Evolutionary conservation across 1,140 invertebrate species (phyloP), one percentile per base, ranked within the genome.

Genomic region (Pseudomyrmex dendroicus): DNA sequence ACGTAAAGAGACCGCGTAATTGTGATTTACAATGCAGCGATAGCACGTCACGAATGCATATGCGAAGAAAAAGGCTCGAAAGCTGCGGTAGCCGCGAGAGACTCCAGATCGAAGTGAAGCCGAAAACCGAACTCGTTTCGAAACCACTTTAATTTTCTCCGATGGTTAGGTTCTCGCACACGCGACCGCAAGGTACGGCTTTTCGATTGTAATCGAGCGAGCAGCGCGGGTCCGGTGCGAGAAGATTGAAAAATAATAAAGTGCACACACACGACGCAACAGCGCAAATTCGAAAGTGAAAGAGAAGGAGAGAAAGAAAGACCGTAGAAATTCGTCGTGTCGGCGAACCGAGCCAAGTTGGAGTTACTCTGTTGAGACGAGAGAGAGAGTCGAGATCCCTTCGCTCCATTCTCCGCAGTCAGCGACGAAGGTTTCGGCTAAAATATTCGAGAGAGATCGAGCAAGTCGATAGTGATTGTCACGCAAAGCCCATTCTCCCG

Each of bases 391-490:
- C 50, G 13, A 35, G 50, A 77, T 70, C 72, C 54, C 44, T 56
- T 48, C 76, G 56, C 4, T 72, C 44, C 17, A 70, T 80, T 70
- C 54, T 70, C n/a, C 63, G 17, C 48, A 59, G 74, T 44, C 50
- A 17, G 56, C 17, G 66, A 67, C 46, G 44, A 70, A 46, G 44
- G 10, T 70, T 50, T 70, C 64, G 66, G 64, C 46, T 80, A 70
- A 80, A 70, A 80, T 80, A 80, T 80, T 80, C 66, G 54, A 20
- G 54, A 59, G 76, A 80, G 76, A 80, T 80, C 44, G 76, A 72
- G 76, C 76, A 20, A 80, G 46, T 72, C 54, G 76, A 72, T 80
- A 80, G 76, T 56, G 76, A 80, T 80, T 80, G 76, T 72, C 76
- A 72, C 76, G 66, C 66, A 22, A 72, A 48, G 76, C 46, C 63